Base-by-base conservation (phyloP, 2,888 invertebrate genomes). In the Tribolium freemani region DNA sequence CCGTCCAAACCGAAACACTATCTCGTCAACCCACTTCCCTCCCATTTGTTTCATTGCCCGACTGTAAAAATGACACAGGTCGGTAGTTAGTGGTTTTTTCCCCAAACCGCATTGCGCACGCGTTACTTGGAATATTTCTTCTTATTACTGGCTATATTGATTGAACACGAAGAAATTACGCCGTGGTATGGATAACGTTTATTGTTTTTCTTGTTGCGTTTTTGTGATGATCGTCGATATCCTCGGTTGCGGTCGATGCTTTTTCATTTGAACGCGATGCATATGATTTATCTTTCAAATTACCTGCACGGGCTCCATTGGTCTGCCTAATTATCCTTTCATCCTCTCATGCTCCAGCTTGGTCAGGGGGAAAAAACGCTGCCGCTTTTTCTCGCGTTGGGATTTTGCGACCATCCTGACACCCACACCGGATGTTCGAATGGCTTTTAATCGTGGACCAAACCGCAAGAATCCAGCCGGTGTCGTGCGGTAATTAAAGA, bases 361-460 rank as follows among this genome's bases (percentile, higher is more conserved):
- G 53, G 64, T 64, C 45, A 44, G 20, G 44, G 31, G 45, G 26
- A n/a, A 38, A 56, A 64, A 54, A 64, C 26, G 26, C 26, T 26
- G 4, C 21, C 3, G 21, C 2, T 26, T 26, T 26, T 26, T 26
- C 26, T 3, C 3, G 26, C 26, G 26, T 26, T 26, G 26, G 2
- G 26, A 26, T 30, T 31, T 26, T 26, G 9, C 57, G 11, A 5
- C 63, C 30, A 11, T 63, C 30, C 60, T 69, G 31, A 20, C 11
- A 21, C 20, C 79, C 76, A 72, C 75, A 79, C 82, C 83, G 82
- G 83, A 83, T 81, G 81, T 78, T 77, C 69, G 77, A 77, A 16
- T 81, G 81, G 82, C 81, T 83, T 83, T 64, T 84, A 83, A 80
- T 72, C 61, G 75, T 73, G 71, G 77, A 82, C 78, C 76, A 74